Percentiles rank a stretch among this genome's conserved stretches.
Conservation (phyloP, 2,797 vertebrate genomes). For the Pipistrellus pipistrellus region DNA sequence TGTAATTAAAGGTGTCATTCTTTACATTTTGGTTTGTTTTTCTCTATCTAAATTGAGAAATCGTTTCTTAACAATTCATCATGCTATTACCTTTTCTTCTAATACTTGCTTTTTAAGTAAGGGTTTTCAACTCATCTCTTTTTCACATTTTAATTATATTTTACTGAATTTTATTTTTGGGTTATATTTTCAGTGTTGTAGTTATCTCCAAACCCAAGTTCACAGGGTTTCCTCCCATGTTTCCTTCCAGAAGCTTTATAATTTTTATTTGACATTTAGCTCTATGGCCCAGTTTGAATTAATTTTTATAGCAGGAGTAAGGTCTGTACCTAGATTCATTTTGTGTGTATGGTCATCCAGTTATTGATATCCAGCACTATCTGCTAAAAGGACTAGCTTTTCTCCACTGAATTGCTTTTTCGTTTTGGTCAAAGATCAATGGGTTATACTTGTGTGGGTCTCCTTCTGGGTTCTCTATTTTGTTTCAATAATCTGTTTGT, state of each 20-base stretch:
- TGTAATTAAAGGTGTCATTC: background rate
- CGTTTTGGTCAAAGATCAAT: background rate
- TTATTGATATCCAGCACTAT: background rate
- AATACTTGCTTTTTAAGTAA: background rate
- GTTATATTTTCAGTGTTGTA: background rate
- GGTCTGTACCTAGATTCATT: background rate
- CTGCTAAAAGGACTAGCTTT: background rate
- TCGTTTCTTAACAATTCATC: background rate
- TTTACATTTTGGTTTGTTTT: background rate
- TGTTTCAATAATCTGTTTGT: background rate
- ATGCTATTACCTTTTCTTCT: background rate
- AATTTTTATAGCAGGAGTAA: background rate
- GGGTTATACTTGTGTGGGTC: background rate
- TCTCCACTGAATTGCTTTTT: background rate
- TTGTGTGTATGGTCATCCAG: background rate
- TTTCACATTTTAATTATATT: background rate
- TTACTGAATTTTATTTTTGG: background rate
- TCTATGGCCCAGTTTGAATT: background rate
- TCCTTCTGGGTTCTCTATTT: background rate
- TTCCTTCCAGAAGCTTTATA: background rate
- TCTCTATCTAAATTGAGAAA: background rate
- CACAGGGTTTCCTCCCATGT: background rate
- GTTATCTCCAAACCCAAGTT: background rate
- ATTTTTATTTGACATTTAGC: background rate
- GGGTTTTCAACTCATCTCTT: background rate